Conservation (phyloP, 1,140 invertebrate genomes). For the Bursaphelenchus mucronatus region DNA sequence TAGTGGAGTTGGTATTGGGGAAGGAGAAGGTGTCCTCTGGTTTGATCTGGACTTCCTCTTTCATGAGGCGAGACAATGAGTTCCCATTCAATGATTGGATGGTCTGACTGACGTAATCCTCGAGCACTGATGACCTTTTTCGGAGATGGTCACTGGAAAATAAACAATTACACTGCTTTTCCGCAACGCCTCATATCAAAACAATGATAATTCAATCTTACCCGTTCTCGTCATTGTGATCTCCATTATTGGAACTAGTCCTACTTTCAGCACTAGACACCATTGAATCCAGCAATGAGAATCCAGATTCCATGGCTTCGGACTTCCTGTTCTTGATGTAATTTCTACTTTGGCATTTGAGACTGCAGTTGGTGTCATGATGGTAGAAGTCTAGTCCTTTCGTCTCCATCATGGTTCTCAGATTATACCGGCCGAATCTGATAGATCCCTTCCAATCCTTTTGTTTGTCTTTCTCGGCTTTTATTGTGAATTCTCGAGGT, state of each 20-base stretch:
- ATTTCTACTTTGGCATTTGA: conserved; percentile 47
- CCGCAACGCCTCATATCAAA: neutral
- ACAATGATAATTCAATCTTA: neutral
- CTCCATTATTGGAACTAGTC: conserved; percentile 2
- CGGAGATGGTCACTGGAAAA: conserved; percentile 24
- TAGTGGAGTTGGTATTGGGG: conserved; percentile 13
- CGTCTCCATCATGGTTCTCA: conserved; percentile 62
- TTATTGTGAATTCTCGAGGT: conserved; percentile 25
- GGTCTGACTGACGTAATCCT: conserved; percentile 45
- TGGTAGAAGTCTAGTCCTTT: conserved; percentile 61
- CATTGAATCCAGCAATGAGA: conserved; percentile 27
- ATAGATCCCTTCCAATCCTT: conserved; percentile 65
- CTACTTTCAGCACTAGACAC: neutral
- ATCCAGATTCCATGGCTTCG: conserved; percentile 33
- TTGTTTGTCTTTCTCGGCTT: conserved; percentile 23
- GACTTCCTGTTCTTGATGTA: conserved; percentile 47
- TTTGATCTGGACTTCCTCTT: conserved; percentile 21
- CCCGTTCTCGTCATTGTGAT: conserved; percentile 26
- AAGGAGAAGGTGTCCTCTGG: conserved; percentile 13
- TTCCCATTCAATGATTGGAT: conserved; percentile 33
- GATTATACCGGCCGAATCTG: conserved; percentile 61
- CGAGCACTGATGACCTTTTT: conserved; percentile 45
- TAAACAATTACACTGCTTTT: conserved; percentile 6
- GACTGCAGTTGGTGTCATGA: conserved; percentile 54
- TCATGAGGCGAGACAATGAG: conserved; percentile 19